These are phyloP conservation scores for Orthonyx spaldingii DNA, from an alignment of 2,113 vertebrate genomes.

Conservation along the genomic window DNA sequence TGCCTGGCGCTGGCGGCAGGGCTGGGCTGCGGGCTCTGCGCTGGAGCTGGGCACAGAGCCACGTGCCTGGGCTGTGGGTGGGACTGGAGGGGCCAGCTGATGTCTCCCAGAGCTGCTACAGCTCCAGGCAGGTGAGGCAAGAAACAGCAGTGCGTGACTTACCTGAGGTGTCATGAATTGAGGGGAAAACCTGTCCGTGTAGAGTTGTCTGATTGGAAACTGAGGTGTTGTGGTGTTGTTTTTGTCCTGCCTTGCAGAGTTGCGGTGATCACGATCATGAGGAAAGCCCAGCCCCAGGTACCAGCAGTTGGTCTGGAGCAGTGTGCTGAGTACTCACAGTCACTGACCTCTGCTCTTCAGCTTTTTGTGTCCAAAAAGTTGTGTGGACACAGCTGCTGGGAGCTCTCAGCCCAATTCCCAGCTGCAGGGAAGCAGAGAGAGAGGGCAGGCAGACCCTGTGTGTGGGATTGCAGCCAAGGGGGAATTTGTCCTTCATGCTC, in stretches of 20 bases:
- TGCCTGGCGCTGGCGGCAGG: not conserved
- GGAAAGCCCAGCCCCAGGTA: not conserved
- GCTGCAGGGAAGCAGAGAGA: not conserved
- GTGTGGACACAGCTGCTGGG: not conserved
- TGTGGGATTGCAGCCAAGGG: not conserved
- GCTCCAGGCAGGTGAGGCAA: not conserved
- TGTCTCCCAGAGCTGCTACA: not conserved
- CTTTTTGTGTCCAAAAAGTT: not conserved
- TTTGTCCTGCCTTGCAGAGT: not conserved
- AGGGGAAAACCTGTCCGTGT: not conserved
- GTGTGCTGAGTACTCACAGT: not conserved
- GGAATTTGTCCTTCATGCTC: not conserved
- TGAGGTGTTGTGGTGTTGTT: not conserved
- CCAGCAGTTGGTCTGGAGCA: not conserved
- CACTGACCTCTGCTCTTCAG: not conserved
- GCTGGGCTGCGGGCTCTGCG: not conserved
- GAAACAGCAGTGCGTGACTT: not conserved
- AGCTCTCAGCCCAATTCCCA: not conserved
- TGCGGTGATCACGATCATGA: not conserved
- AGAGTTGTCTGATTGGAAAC: accelerated
- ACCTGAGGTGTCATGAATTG: not conserved
- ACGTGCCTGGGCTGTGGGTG: accelerated
- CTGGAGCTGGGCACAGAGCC: not conserved
- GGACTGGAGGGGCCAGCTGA: accelerated
- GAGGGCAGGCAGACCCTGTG: not conserved